These are phyloP conservation scores for Drosophila parabipectinata DNA, from an alignment of 1,140 invertebrate genomes.

Conservation along the genomic window DNA sequence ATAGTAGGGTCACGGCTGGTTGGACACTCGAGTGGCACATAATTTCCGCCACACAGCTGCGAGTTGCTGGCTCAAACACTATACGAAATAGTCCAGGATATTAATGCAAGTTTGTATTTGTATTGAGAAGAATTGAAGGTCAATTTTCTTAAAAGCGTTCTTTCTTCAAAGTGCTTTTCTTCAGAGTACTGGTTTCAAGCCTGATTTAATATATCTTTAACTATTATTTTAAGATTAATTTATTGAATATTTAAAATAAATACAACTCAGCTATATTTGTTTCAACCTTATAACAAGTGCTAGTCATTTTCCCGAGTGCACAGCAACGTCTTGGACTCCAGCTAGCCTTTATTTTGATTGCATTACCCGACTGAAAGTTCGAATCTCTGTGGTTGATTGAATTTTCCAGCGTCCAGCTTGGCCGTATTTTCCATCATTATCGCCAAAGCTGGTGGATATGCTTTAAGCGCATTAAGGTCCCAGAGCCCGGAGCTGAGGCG, in stretches of 20 bases:
- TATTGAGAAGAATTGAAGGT: neutral
- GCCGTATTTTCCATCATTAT: constrained; percentile 40
- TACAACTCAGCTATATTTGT: no score
- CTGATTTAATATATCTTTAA: no score
- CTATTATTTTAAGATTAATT: no score
- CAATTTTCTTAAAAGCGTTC: neutral
- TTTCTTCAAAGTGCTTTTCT: neutral
- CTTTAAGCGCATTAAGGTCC: constrained; percentile 67
- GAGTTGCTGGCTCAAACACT: constrained; percentile 18
- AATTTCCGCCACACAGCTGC: constrained; percentile 51
- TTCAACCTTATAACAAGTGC: neutral
- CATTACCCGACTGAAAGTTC: constrained; percentile 46
- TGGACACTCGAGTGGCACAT: constrained; percentile 72
- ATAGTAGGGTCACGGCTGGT: constrained; percentile 68
- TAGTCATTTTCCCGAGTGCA: neutral
- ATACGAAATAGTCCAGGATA: neutral
- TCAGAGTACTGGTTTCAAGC: neutral
- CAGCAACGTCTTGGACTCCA: neutral
- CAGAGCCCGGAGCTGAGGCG: neutral
- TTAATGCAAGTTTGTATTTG: neutral
- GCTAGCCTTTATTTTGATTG: constrained; percentile 45
- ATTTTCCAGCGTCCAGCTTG: constrained; percentile 45
- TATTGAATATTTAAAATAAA: no score
- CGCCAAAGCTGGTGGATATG: constrained; percentile 17
- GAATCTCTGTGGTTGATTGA: constrained; percentile 58